Percentiles rank a stretch among this genome's conserved stretches.
Evolutionary conservation across 1,140 invertebrate genomes (phyloP).

Genomic region (Eupeodes corollae): DNA sequence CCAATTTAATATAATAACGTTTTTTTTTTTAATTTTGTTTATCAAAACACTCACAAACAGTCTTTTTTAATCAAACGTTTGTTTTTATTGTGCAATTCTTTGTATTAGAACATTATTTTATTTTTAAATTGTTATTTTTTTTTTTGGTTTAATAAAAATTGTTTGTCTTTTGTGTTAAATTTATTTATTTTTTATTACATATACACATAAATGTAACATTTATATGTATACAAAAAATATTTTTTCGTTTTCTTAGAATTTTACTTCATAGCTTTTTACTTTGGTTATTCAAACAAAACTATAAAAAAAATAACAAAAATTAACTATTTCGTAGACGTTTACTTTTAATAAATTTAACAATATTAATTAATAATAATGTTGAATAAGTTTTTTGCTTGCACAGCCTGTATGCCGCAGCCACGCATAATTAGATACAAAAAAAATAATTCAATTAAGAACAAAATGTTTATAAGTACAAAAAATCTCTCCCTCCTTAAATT

Average conservation of each 20-base stretch:
- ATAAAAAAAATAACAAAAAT: slow-evolving; percentile 7
- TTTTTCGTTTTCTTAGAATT: slow-evolving; percentile 9
- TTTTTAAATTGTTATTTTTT: not conserved
- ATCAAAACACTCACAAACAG: slow-evolving; percentile 8
- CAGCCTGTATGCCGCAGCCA: slow-evolving; percentile 39
- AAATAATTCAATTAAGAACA: slow-evolving; percentile 2
- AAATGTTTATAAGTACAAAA: not conserved
- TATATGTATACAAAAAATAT: slow-evolving; percentile 1
- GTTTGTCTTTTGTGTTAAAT: slow-evolving; percentile 3
- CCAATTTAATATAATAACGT: not conserved
- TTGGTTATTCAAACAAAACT: slow-evolving; percentile 18
- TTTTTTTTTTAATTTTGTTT: slow-evolving; percentile 4
- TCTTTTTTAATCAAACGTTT: slow-evolving; percentile 13
- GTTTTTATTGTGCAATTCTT: slow-evolving; percentile 27
- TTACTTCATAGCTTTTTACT: slow-evolving; percentile 6
- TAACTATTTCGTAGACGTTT: slow-evolving; percentile 3
- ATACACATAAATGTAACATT: not conserved
- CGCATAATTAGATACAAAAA: slow-evolving; percentile 17
- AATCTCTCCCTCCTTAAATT: not conserved
- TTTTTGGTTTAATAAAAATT: not conserved
- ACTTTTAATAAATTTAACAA: not conserved
- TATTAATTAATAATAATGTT: not conserved
- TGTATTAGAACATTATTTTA: slow-evolving; percentile 18
- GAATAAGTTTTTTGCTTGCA: slow-evolving; percentile 33
- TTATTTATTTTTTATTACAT: slow-evolving; percentile 3